These are phyloP conservation scores for Psilopogon haemacephalus DNA, from an alignment of 2,113 vertebrate genomes.

Conservation along the genomic window DNA sequence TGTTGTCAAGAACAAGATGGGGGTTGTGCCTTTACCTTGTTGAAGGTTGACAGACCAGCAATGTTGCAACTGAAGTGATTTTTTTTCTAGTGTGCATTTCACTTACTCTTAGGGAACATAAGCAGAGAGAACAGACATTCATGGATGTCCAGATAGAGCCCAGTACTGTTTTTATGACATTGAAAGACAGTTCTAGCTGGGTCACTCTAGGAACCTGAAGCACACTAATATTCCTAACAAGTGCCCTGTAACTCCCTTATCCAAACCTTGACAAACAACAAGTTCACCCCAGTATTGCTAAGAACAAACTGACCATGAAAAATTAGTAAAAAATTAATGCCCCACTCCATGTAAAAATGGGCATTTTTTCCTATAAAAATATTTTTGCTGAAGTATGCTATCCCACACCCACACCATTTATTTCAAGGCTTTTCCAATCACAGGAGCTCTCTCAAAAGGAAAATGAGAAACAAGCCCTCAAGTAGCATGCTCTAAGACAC, in stretches of 20 bases:
- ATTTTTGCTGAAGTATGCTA: neutral
- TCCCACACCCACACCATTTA: neutral
- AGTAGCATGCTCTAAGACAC: neutral
- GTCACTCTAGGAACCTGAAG: neutral
- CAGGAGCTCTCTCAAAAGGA: neutral
- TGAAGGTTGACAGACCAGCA: neutral
- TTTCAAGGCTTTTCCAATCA: neutral
- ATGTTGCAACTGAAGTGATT: neutral
- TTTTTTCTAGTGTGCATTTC: fast-evolving
- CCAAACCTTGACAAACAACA: neutral
- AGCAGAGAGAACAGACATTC: neutral
- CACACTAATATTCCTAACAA: neutral
- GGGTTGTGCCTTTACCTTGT: neutral
- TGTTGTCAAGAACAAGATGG: neutral
- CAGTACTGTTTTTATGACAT: neutral
- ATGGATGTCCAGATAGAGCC: fast-evolving
- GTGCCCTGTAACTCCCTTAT: neutral
- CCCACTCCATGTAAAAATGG: neutral
- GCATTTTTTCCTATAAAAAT: neutral
- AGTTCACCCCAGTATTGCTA: neutral
- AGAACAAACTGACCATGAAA: neutral
- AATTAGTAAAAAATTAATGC: neutral
- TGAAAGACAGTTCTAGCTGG: neutral
- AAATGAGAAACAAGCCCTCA: neutral
- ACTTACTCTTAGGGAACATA: neutral